These are phyloP conservation scores for Carlito syrichta DNA, from an alignment of 2,113 vertebrate species.

Conservation along the genomic window DNA sequence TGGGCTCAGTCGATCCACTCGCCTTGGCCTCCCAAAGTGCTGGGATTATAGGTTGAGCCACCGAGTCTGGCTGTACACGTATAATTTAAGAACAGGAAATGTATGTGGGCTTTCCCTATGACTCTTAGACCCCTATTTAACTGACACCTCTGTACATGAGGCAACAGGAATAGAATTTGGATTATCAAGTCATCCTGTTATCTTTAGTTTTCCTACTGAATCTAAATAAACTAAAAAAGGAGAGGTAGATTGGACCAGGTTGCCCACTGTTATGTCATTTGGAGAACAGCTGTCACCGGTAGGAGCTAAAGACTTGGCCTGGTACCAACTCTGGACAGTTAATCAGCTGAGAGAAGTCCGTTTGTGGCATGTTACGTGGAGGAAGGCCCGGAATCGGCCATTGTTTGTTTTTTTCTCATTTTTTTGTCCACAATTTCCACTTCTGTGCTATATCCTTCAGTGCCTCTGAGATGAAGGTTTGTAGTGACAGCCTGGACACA, in stretches of 20 bases:
- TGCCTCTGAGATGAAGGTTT: slow-evolving; percentile 94
- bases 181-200: slow-evolving; percentile 30
- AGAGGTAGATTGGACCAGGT: slow-evolving; percentile 41
- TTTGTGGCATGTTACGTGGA: slow-evolving; percentile 84
- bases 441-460: slow-evolving; percentile 93
- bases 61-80: too few relatives aligned
- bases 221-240: slow-evolving; percentile 33
- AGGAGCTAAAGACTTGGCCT: slow-evolving; percentile 86
- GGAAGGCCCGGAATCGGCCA: slow-evolving; percentile 93
- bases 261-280: slow-evolving; percentile 26
- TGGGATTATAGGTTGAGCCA: too few relatives aligned
- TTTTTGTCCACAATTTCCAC: slow-evolving; percentile 92
- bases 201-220: slow-evolving; percentile 51
- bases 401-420: slow-evolving; percentile 93
- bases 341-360: slow-evolving; percentile 95
- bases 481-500: slow-evolving; percentile 95
- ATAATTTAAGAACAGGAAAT: slow-evolving; percentile 33
- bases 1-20: too few relatives aligned
- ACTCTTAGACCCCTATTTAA: slow-evolving; percentile 29
- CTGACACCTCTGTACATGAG: not conserved
- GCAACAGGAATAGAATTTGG: slow-evolving; percentile 4
- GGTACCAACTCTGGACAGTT: slow-evolving; percentile 97
- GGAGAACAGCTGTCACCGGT: slow-evolving; percentile 85
- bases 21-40: too few relatives aligned
- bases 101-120: not conserved